phyloP scores from a whole-genome alignment of 1,140 invertebrate species.

The Cyclargus thomasi region DNA sequence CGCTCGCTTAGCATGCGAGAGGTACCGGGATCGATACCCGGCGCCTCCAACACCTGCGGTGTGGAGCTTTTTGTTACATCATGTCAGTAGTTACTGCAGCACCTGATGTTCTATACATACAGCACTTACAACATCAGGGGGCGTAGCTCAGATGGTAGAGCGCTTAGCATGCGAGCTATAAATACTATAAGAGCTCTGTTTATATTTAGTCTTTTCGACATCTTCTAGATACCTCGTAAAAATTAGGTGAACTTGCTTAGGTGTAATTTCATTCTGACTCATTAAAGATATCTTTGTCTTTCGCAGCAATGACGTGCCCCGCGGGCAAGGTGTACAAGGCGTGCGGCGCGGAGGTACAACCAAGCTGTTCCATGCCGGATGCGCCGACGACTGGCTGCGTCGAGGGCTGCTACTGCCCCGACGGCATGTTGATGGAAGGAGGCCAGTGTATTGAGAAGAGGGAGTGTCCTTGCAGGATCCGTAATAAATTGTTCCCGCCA shows the following conservation, averaged over 20 bases:
- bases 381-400: constrained; percentile 75
- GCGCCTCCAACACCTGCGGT: constrained; percentile 36
- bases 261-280: no score
- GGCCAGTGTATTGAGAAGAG: constrained; percentile 82
- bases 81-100: no score
- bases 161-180: no score
- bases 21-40: constrained; percentile 86
- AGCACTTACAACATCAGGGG: constrained; percentile 5
- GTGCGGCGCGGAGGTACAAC: constrained; percentile 79
- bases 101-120: no score
- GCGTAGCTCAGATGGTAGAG: constrained; percentile 11
- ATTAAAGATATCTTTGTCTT: neutral
- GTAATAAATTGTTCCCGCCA: constrained; percentile 84
- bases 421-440: constrained; percentile 82
- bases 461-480: constrained; percentile 87
- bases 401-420: constrained; percentile 91
- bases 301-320: constrained; percentile 81
- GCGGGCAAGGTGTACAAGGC: constrained; percentile 81
- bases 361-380: constrained; percentile 58
- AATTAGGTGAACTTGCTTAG: no score
- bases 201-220: no score
- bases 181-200: no score
- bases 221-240: no score
- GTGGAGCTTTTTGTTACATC: no score
- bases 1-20: constrained; percentile 80